Evolutionary conservation across 2,797 vertebrate genomes (phyloP).

Genomic region (Clarias fuscus): DNA sequence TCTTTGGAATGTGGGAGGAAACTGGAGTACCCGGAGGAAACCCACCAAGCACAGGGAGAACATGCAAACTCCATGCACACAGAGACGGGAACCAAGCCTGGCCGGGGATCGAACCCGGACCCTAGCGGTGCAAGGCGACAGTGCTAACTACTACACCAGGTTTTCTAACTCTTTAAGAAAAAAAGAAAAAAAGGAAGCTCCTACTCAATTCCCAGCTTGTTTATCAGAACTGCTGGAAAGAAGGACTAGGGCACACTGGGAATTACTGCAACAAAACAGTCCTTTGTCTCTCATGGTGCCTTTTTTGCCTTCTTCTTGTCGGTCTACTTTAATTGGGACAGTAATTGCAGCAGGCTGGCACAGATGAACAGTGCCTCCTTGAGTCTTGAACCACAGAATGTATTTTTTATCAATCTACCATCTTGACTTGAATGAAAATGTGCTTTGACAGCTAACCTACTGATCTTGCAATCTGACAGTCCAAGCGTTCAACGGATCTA

Average conservation of each 20-base stretch:
- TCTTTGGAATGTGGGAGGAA: too few species aligned
- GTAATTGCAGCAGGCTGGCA: slow-evolving; percentile 23
- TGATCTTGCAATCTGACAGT: slow-evolving; percentile 12
- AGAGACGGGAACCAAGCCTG: too few species aligned
- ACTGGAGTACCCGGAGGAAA: too few species aligned
- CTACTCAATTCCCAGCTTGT: slow-evolving; percentile 8
- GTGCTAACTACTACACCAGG: too few species aligned
- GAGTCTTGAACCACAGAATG: slow-evolving; percentile 23
- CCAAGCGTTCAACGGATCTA: not conserved
- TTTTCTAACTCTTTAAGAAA: not conserved
- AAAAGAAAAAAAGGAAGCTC: not conserved
- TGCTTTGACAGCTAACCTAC: not conserved
- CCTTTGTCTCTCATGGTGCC: slow-evolving; percentile 30
- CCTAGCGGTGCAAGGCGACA: too few species aligned
- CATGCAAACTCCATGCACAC: too few species aligned
- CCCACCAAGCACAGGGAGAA: too few species aligned
- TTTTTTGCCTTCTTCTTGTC: slow-evolving; percentile 31
- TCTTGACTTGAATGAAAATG: not conserved
- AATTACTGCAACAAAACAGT: slow-evolving; percentile 48
- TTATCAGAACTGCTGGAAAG: slow-evolving; percentile 14
- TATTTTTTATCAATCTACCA: slow-evolving; percentile 7
- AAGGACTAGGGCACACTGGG: slow-evolving; percentile 42
- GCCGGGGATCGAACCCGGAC: too few species aligned
- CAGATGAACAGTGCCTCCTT: slow-evolving; percentile 32
- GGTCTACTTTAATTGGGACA: slow-evolving; percentile 53